These are phyloP conservation scores for Alloplasta piceator DNA, from an alignment of 2,888 invertebrate genomes.

Conservation along the genomic window DNA sequence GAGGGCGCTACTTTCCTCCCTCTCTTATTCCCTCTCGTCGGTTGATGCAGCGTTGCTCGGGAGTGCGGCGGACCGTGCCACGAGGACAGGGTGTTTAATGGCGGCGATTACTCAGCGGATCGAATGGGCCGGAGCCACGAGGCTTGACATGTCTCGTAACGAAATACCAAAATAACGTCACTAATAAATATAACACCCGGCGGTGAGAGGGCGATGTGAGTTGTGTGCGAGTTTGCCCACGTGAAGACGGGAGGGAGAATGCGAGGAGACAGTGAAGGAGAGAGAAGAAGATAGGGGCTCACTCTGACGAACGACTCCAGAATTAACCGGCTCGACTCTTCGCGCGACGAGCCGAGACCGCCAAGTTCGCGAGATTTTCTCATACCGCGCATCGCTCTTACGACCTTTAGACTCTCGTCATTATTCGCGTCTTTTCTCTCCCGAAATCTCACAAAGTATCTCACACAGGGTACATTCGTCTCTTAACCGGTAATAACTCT, in stretches of 20 bases:
- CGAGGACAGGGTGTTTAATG: constrained; percentile 82
- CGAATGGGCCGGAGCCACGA: constrained; percentile 78
- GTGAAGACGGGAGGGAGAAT: too few relatives aligned
- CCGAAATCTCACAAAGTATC: constrained; percentile 16
- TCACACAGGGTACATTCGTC: background rate
- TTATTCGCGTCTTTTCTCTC: too few relatives aligned
- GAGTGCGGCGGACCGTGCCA: constrained; percentile 62
- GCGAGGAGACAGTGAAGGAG: background rate
- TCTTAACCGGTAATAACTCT: too few relatives aligned
- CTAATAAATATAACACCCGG: constrained; percentile 80
- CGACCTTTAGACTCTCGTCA: constrained; percentile 20
- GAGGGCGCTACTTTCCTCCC: constrained; percentile 37
- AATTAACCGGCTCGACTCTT: constrained; percentile 80
- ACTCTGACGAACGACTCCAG: constrained; percentile 79
- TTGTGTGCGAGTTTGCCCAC: constrained; percentile 55
- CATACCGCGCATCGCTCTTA: constrained; percentile 42
- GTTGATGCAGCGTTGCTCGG: constrained; percentile 48
- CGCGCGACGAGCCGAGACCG: constrained; percentile 61
- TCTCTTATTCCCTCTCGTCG: constrained; percentile 11
- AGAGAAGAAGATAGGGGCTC: constrained; percentile 37
- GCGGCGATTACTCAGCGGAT: constrained; percentile 82
- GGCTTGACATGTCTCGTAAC: constrained; percentile 80
- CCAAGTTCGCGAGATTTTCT: constrained; percentile 47
- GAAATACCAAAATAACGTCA: constrained; percentile 83
- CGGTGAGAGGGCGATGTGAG: constrained; percentile 64